phyloP scores from a whole-genome alignment of 2,888 invertebrate species.

The Xanthorhoe designata region DNA sequence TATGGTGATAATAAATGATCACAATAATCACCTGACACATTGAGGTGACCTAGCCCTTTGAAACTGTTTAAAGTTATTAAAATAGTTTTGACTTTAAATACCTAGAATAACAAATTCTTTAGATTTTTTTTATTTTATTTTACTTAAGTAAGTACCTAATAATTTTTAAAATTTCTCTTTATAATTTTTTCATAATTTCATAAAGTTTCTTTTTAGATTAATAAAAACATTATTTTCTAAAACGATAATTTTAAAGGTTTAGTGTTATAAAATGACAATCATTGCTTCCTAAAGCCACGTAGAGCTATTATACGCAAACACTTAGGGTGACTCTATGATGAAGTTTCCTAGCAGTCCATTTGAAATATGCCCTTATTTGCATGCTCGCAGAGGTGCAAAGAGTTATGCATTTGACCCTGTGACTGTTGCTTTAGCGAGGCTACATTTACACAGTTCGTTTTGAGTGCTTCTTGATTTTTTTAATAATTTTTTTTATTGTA shows the following conservation, averaged over 20 bases:
- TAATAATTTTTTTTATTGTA: no score
- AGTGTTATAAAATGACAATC: not conserved
- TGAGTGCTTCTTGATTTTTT: no score
- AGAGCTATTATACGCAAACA: not conserved
- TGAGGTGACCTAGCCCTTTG: no score
- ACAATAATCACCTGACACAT: not conserved
- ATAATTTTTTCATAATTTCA: no score
- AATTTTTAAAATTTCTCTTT: no score
- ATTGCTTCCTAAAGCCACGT: not conserved
- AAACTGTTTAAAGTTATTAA: not conserved
- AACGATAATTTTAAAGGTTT: no score
- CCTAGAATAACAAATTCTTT: no score
- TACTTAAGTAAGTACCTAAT: no score
- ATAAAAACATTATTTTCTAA: no score
- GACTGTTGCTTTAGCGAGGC: conserved; percentile 43
- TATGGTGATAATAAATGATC: no score
- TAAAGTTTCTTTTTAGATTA: no score
- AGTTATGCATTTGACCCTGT: conserved; percentile 70
- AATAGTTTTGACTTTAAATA: not conserved
- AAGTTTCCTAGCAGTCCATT: conserved; percentile 46
- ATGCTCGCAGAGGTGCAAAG: conserved; percentile 62
- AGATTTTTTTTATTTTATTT: no score
- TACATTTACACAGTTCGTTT: conserved; percentile 7
- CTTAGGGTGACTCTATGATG: not conserved
- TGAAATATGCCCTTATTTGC: conserved; percentile 75